Evolutionary conservation across 2,797 vertebrate genomes (phyloP).

Genomic region (Lagodon rhomboides): DNA sequence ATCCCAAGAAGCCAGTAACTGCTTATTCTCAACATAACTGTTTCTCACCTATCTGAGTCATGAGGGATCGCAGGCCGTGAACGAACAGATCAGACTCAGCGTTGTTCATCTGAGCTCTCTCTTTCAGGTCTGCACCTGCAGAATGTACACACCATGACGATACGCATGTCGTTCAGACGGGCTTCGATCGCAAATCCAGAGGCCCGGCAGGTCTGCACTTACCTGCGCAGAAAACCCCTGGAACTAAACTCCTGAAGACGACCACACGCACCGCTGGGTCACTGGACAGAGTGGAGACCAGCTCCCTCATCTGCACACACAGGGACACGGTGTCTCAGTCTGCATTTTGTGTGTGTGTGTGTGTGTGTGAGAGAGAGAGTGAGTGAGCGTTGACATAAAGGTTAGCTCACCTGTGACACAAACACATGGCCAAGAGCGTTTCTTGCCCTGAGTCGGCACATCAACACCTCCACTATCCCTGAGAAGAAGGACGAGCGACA

Average conservation of each 20-base stretch:
- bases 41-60: slow-evolving; percentile 93
- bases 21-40: background rate
- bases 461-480: slow-evolving; percentile 94
- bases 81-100: slow-evolving; percentile 90
- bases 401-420: slow-evolving; percentile 90
- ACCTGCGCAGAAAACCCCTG: slow-evolving; percentile 97
- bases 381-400: background rate
- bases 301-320: slow-evolving; percentile 86
- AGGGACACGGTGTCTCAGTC: slow-evolving; percentile 26
- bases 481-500: slow-evolving; percentile 11
- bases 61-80: slow-evolving; percentile 90
- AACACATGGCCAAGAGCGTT: slow-evolving; percentile 94
- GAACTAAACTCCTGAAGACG: slow-evolving; percentile 92
- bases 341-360: background rate
- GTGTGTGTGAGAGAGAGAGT: slow-evolving; percentile 8
- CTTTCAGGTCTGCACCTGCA: slow-evolving; percentile 95
- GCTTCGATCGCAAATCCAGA: slow-evolving; percentile 3
- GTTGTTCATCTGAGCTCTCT: slow-evolving; percentile 91
- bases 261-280: slow-evolving; percentile 89
- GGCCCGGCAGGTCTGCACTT: slow-evolving; percentile 30
- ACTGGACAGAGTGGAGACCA: slow-evolving; percentile 85
- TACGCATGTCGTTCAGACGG: background rate
- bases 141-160: background rate
- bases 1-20: background rate
- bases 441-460: slow-evolving; percentile 89